Evolutionary conservation across 2,113 vertebrate genomes (phyloP).

Genomic region (Mus spicilegus): DNA sequence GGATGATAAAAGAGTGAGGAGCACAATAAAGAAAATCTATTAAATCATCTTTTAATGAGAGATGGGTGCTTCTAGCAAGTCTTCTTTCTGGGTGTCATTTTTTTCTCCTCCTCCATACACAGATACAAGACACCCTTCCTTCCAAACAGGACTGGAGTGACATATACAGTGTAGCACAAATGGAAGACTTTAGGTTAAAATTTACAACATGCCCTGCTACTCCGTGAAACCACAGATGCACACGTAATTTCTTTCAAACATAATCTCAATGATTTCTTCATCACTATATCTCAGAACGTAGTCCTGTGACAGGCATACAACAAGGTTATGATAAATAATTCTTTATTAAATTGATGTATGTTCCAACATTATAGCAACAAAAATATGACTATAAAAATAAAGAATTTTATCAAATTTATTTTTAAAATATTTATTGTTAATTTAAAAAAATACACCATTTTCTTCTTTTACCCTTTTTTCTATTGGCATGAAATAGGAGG

Average conservation of each 20-base stretch:
- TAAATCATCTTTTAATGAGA: not conserved
- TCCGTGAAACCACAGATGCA: not conserved
- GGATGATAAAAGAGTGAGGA: not conserved
- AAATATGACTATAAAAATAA: not conserved
- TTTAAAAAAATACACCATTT: constrained; percentile 2
- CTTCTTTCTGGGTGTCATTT: too few species aligned
- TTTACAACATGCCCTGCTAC: not conserved
- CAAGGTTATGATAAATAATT: not conserved
- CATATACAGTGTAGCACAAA: not conserved
- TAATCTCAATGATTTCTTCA: not conserved
- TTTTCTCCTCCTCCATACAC: not conserved
- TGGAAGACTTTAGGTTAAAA: not conserved
- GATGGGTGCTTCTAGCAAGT: not conserved
- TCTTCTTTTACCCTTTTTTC: not conserved
- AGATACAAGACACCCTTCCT: not conserved
- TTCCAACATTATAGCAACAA: not conserved
- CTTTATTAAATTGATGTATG: not conserved
- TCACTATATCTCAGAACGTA: not conserved
- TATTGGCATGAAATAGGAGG: not conserved
- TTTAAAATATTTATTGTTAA: not conserved
- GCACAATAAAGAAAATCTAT: not conserved
- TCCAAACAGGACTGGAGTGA: not conserved
- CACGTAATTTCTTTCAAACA: not conserved
- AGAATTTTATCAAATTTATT: constrained; percentile 32
- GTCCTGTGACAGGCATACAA: not conserved